Conservation (phyloP, 1,140 invertebrate genomes). For the Fopius arisanus region DNA sequence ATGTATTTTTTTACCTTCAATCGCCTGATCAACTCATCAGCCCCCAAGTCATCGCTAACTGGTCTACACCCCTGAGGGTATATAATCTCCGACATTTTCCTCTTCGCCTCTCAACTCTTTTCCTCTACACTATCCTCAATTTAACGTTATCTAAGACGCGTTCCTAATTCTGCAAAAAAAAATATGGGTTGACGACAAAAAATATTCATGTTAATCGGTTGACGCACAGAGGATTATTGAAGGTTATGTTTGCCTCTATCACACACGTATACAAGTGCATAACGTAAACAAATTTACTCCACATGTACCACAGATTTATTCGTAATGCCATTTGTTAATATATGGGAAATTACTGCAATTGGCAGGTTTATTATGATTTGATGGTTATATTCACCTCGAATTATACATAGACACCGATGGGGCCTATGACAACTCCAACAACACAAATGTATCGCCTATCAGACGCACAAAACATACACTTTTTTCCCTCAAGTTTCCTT, state of each 20-base stretch:
- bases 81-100: slow-evolving; percentile 80
- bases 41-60: slow-evolving; percentile 89
- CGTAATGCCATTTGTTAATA: neutral
- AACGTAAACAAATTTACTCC: slow-evolving; percentile 52
- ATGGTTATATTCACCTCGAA: slow-evolving; percentile 49
- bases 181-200: neutral
- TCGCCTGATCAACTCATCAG: slow-evolving; percentile 93
- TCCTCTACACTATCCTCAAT: slow-evolving; percentile 37
- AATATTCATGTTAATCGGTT: neutral
- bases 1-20: slow-evolving; percentile 75
- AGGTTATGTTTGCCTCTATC: slow-evolving; percentile 33
- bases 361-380: neutral
- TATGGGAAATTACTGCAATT: neutral
- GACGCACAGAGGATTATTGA: neutral
- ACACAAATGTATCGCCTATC: slow-evolving; percentile 32
- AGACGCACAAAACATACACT: slow-evolving; percentile 40
- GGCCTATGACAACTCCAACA: slow-evolving; percentile 55
- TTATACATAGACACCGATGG: slow-evolving; percentile 60
- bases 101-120: slow-evolving; percentile 32
- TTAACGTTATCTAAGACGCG: slow-evolving; percentile 52
- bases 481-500: slow-evolving; percentile 35
- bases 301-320: neutral
- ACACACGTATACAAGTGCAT: slow-evolving; percentile 34
- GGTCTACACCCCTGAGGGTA: slow-evolving; percentile 88
- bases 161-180: slow-evolving; percentile 59